These are phyloP conservation scores for Drosophila chauvacae DNA, from an alignment of 1,140 invertebrate genomes.

Conservation along the genomic window DNA sequence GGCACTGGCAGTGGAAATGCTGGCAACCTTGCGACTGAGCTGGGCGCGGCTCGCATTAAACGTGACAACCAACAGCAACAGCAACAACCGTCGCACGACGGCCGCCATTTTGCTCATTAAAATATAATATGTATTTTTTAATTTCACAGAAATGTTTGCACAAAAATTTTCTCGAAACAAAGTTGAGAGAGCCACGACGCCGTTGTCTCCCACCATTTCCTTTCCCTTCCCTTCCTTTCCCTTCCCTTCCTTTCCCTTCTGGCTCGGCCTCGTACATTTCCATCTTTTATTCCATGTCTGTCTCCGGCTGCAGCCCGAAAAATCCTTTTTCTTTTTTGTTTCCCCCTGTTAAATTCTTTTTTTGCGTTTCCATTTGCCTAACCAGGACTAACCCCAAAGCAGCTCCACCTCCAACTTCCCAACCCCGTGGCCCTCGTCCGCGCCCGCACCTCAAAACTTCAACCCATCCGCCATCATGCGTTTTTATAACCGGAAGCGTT, in stretches of 20 bases:
- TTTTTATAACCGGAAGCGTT: slow-evolving; percentile 84
- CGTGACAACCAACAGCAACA: slow-evolving; percentile 66
- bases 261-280: slow-evolving; percentile 18
- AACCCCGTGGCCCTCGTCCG: background rate
- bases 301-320: slow-evolving; percentile 50
- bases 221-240: too few species aligned
- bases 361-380: slow-evolving; percentile 58
- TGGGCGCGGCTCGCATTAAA: slow-evolving; percentile 77
- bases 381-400: slow-evolving; percentile 36
- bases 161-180: slow-evolving; percentile 84
- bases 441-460: background rate
- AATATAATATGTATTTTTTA: slow-evolving; percentile 85
- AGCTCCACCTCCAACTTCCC: slow-evolving; percentile 9
- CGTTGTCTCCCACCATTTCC: slow-evolving; percentile 25
- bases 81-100: slow-evolving; percentile 23
- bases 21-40: slow-evolving; percentile 71
- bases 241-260: slow-evolving; percentile 13
- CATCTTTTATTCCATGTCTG: slow-evolving; percentile 62
- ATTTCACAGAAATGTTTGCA: slow-evolving; percentile 84
- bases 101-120: slow-evolving; percentile 84
- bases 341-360: slow-evolving; percentile 4
- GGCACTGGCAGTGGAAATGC: slow-evolving; percentile 38
- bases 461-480: slow-evolving; percentile 58
- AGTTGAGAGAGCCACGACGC: slow-evolving; percentile 61
- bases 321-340: slow-evolving; percentile 55